Evolutionary conservation across 2,113 vertebrate genomes (phyloP).

Genomic region (Orientallactaga bullata): DNA sequence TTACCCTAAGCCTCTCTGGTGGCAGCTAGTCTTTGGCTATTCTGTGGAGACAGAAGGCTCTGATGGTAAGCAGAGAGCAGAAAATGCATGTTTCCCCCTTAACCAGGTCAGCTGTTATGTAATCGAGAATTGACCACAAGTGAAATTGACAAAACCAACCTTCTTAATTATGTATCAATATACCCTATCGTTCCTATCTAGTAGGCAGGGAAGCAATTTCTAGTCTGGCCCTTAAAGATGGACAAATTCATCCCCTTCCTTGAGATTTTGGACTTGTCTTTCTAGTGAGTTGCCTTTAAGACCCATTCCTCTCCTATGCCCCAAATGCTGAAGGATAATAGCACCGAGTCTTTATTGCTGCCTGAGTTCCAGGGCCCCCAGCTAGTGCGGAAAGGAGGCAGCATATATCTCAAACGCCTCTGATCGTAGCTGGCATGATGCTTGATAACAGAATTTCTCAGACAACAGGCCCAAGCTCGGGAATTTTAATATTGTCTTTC

Average conservation of each 20-base stretch:
- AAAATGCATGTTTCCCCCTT: neutral
- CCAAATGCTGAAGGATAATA: neutral
- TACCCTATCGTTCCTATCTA: neutral
- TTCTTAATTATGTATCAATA: conserved; percentile 44
- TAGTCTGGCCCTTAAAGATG: neutral
- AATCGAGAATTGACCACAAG: conserved; percentile 60
- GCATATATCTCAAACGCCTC: conserved; percentile 61
- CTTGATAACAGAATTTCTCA: conserved; percentile 81
- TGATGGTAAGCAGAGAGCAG: neutral
- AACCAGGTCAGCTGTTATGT: conserved; percentile 35
- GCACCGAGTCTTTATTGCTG: conserved; percentile 42
- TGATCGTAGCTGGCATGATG: conserved; percentile 77
- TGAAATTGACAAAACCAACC: conserved; percentile 39
- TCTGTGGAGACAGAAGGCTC: neutral
- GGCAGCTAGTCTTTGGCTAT: neutral
- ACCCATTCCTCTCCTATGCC: neutral
- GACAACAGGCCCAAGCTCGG: conserved; percentile 77
- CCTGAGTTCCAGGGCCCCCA: conserved; percentile 59
- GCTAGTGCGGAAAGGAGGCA: conserved; percentile 42
- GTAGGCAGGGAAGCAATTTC: conserved; percentile 38
- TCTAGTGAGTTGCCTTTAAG: conserved; percentile 55
- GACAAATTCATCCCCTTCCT: neutral
- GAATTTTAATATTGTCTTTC: conserved; percentile 88
- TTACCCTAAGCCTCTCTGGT: neutral
- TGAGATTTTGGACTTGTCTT: neutral